These are phyloP conservation scores for Xiphophorus hellerii DNA, from an alignment of 2,113 vertebrate genomes.

Conservation along the genomic window DNA sequence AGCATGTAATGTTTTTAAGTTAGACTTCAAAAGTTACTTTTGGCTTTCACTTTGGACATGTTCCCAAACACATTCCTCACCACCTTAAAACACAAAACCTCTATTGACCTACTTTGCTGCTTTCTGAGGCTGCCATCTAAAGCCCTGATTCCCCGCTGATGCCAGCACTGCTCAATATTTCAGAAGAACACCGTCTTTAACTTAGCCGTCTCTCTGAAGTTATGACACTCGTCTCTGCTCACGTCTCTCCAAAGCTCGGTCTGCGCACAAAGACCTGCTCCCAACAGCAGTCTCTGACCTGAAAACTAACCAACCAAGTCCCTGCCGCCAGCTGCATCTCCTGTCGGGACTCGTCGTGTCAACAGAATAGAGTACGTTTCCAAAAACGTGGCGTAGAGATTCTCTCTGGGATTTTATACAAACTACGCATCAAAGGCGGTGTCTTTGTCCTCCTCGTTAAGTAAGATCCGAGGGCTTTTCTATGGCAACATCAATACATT, in stretches of 20 bases:
- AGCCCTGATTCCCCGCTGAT: slow-evolving; percentile 10
- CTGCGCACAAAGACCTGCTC: not conserved
- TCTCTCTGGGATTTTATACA: too few relatives aligned
- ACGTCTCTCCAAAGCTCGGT: slow-evolving; percentile 24
- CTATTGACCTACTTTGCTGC: slow-evolving; percentile 49
- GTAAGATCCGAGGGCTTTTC: not conserved
- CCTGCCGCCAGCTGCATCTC: not conserved
- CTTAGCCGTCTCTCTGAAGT: slow-evolving; percentile 29
- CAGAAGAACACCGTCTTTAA: slow-evolving; percentile 46
- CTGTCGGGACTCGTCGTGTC: not conserved
- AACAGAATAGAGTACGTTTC: not conserved
- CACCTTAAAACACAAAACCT: not conserved
- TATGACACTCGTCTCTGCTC: slow-evolving; percentile 20
- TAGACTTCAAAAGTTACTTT: not conserved
- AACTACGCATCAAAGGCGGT: too few relatives aligned
- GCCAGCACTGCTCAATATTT: slow-evolving; percentile 60
- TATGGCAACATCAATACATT: not conserved
- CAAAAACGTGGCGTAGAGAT: too few relatives aligned
- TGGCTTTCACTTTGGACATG: not conserved
- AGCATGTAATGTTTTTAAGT: not conserved
- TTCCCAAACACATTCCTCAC: not conserved
- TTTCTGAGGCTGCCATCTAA: slow-evolving; percentile 10
- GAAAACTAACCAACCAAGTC: slow-evolving; percentile 6
- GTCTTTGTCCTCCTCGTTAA: too few relatives aligned
- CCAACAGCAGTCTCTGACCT: slow-evolving; percentile 19